Percentiles rank a stretch among this genome's conserved stretches.
These are phyloP conservation scores for Nerophis ophidion DNA, from an alignment of 2,113 vertebrate species.

Conservation along the genomic window DNA sequence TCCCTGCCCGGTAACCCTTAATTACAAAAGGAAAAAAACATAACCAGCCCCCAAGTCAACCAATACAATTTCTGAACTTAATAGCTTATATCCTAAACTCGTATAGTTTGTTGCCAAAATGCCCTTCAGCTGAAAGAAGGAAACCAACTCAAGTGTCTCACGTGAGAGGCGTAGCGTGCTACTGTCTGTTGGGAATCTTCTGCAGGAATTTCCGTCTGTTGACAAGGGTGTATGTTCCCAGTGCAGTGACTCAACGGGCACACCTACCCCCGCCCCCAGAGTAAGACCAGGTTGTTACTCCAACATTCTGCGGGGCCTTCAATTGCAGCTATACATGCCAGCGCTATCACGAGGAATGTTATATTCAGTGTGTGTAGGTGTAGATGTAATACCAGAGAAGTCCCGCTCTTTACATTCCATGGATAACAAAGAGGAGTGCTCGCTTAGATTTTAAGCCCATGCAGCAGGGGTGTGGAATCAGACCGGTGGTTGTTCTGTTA, in stretches of 20 bases:
- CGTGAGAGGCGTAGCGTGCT: constrained; percentile 19
- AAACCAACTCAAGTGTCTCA: constrained; percentile 9
- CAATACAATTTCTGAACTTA: no score
- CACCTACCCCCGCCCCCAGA: constrained; percentile 12
- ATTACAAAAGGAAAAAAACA: no score
- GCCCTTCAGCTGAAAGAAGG: no score
- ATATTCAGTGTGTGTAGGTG: not conserved
- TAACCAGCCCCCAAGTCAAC: no score
- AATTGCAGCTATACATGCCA: constrained; percentile 5
- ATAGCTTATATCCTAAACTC: no score
- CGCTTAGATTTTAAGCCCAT: no score
- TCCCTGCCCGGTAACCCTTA: no score
- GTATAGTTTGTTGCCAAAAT: no score
- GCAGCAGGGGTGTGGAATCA: not conserved
- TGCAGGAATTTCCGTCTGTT: not conserved
- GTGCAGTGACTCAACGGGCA: constrained; percentile 27
- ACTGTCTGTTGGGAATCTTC: constrained; percentile 1
- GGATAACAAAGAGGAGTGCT: constrained; percentile 12
- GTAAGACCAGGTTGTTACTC: constrained; percentile 17
- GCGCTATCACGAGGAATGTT: not conserved
- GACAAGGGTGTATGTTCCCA: not conserved
- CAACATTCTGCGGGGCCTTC: not conserved
- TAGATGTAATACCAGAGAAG: not conserved
- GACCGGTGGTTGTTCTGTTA: not conserved
- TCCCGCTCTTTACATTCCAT: constrained; percentile 8